Base-by-base conservation (phyloP, 2,113 vertebrate species). In the Pachypanchax playfairii region DNA sequence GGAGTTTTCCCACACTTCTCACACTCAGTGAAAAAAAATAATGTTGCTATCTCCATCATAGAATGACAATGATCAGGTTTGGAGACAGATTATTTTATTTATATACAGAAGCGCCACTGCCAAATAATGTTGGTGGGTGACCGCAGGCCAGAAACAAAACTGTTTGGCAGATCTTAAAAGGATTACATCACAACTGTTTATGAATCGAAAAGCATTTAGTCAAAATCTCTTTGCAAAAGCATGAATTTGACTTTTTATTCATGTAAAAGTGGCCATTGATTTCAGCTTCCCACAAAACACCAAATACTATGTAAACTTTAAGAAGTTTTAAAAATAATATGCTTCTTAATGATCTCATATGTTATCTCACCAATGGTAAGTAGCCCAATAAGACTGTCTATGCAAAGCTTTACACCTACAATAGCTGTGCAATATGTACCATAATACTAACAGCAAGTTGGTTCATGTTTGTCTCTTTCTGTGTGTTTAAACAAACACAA, bases 151-250 rank as follows among this genome's bases (percentile, higher is more conserved):
- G 48, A 17, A 33, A 65, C 67, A 59, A 29, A 71, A 47, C 15
- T 6, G 10, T 35, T 66, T 83, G 69, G 60, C 60, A 17, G 36
- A 61, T 49, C 51, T n/a, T 9, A 5, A 44, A 65, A 17, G 31
- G 49, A 72, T 84, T 54, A 70, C 74, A 65, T 87, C 79, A 82
- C 5, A 1, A 35, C 10, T 35, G 33, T 13, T 60, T 29, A 42
- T 28, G 41, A 70, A 47, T 64, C 36, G 47, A 57, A 59, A 21
- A 48, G 29, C 38, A 21, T 15, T 20, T 17, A 31, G 52, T 67
- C 49, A 31, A 65, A 53, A 56, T 65, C n/a, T 39, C 49, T 31
- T 41, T 41, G 28, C 28, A 44, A 36, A 15, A 65, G 36, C 57
- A 25, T 47, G 41, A 39, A n/a, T 56, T 48, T 41, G 42, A 36